Evolutionary conservation across 1,140 invertebrate species (phyloP).

Genomic region (Xylocopa sonorina): DNA sequence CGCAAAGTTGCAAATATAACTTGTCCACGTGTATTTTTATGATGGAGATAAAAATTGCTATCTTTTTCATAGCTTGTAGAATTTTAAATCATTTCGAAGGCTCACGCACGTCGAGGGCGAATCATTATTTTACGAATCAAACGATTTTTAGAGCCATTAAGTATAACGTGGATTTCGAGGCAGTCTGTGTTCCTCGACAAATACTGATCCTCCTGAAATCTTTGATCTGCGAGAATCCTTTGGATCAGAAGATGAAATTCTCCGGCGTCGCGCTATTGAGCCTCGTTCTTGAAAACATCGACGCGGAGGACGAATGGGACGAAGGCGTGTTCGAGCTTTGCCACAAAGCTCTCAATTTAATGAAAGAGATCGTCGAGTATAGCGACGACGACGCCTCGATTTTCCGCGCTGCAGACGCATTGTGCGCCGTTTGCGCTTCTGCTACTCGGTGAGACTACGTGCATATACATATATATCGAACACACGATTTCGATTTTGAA

Average conservation of each 20-base stretch:
- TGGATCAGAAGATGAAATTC: conserved; percentile 39
- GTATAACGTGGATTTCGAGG: conserved; percentile 36
- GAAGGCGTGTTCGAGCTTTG: conserved; percentile 33
- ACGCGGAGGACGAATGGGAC: conserved; percentile 7
- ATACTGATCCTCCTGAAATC: conserved; percentile 37
- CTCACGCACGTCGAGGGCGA: too few species aligned
- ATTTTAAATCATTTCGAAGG: too few species aligned
- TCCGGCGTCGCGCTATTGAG: conserved; percentile 29
- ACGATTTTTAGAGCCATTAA: conserved; percentile 40
- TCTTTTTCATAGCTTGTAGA: too few species aligned
- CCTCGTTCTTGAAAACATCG: conserved; percentile 31
- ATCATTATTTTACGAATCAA: background rate
- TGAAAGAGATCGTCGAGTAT: conserved; percentile 50
- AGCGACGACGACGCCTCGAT: conserved; percentile 41
- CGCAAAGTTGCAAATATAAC: too few species aligned
- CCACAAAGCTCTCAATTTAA: conserved; percentile 34
- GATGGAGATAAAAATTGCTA: too few species aligned
- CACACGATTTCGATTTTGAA: background rate
- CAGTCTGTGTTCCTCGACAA: conserved; percentile 23
- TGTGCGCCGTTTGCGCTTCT: conserved; percentile 50
- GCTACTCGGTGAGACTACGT: conserved; percentile 35
- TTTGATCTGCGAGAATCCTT: conserved; percentile 16
- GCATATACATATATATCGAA: too few species aligned
- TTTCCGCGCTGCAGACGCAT: background rate
- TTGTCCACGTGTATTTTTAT: too few species aligned